Base-by-base conservation (phyloP, 2,113 vertebrate species). In the Mystacornis crossleyi region DNA sequence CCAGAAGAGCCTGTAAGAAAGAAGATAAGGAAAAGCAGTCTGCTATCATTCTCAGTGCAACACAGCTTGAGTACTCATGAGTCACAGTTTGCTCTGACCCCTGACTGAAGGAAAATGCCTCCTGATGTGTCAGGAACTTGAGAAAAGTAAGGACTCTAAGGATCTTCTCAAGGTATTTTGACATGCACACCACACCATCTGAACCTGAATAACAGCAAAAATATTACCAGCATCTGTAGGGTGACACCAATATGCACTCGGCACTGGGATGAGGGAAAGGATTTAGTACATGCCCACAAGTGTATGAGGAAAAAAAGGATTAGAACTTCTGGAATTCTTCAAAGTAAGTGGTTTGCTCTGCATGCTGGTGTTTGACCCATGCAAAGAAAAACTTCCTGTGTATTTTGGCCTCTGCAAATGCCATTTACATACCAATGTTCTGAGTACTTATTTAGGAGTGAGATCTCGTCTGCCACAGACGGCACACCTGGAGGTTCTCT, bases 1-100 rank as follows among this genome's bases (percentile, higher is more conserved):
- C 40, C 73, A 72, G 48, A 67, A 62, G 60, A 90, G 85, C 33
- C 90, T 91, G 89, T 40, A 80, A 45, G 33, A 51, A 40, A 83
- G 58, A 16, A 88, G 93, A 95, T 93, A 92, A 89, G 53, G 66
- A 65, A 80, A 92, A 92, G n/a, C 54, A 75, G 25, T 12, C 74
- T 90, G 3, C 57, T 81, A 5, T 48, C 72, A 20, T 81, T 94
- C 18, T 66, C 20, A 36, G 34, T n/a, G 33, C 43, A 87, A 29
- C 43, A 72, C 12, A 21, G 47, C 61, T 65, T 61, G 79, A 57
- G 53, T 64, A 65, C 38, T 80, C 48, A 42, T 33, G 83, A 86
- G 72, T 84, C 80, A 81, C 14, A 43, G 10, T 72, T 81, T 81
- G 43, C 61, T 91, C 48, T 91, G 61, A 72, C 31, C 31, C 15